phyloP scores from a whole-genome alignment of 1,140 invertebrate genomes.

The Zaprionus tsacasi region DNA sequence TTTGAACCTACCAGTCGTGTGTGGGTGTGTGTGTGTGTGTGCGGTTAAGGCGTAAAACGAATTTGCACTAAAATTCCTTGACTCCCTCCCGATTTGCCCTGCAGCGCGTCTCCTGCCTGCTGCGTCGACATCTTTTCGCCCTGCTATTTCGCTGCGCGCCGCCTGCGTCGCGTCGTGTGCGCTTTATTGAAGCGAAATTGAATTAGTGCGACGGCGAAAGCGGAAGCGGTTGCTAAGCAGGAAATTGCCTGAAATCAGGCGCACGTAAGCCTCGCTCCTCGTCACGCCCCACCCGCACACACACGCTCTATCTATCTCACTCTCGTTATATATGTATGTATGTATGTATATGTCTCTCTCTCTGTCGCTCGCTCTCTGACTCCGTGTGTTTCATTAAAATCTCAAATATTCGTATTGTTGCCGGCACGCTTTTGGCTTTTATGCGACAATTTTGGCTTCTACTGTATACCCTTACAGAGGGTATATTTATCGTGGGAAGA shows the following conservation, averaged over 20 bases:
- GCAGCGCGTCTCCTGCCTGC: neutral
- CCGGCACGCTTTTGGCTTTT: slow-evolving; percentile 50
- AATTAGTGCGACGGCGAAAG: slow-evolving; percentile 71
- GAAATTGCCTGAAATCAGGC: slow-evolving; percentile 79
- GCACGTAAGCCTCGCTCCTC: slow-evolving; percentile 57
- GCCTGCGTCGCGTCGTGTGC: slow-evolving; percentile 43
- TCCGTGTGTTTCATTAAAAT: slow-evolving; percentile 69
- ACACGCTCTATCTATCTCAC: slow-evolving; percentile 2
- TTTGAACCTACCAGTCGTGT: neutral
- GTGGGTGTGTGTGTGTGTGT: slow-evolving; percentile 7
- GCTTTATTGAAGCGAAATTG: slow-evolving; percentile 77
- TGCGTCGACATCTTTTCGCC: slow-evolving; percentile 27
- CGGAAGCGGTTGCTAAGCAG: slow-evolving; percentile 81
- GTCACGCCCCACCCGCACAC: slow-evolving; percentile 11
- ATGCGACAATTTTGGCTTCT: slow-evolving; percentile 35
- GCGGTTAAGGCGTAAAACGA: slow-evolving; percentile 63
- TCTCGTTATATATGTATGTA: neutral
- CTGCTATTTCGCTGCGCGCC: slow-evolving; percentile 33
- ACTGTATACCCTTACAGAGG: neutral
- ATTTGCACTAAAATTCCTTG: slow-evolving; percentile 70
- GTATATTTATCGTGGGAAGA: neutral
- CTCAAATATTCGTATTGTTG: slow-evolving; percentile 43
- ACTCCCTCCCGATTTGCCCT: slow-evolving; percentile 3
- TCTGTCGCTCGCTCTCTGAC: neutral
- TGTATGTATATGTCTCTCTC: neutral